Evolutionary conservation across 2,113 vertebrate genomes (phyloP), one percentile per base, ranked within the genome.

Genomic region (Cyanocitta stelleri): DNA sequence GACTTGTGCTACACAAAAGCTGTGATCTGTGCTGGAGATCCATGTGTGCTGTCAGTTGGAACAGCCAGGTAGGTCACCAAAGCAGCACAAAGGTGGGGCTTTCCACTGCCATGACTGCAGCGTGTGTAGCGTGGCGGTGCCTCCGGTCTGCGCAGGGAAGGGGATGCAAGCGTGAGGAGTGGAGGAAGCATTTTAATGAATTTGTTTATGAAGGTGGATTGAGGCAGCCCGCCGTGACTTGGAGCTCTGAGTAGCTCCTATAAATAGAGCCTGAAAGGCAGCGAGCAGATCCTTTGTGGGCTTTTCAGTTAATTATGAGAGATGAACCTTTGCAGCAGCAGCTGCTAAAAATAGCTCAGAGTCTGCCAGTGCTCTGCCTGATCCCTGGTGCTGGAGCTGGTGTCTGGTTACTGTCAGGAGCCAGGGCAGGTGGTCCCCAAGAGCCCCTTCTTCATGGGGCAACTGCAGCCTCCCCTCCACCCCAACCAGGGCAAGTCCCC

Each of bases 221-320:
- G 56, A 73, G 37, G 90, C 90, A 89, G 77, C 93, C 71, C n/a
- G 66, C 80, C 30, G 82, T 94, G 96, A 89, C 90, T 95, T 55
- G 93, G 66, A 93, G 89, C 85, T 88, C 59, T 56, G 63, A 89
- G 89, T 14, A 49, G 66, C 89, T 93, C 81, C 96, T 97, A 83
- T 97, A 97, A 98, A 97, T 96, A 97, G 92, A 80, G 67, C 49
- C 71, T 68, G 64, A 84, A 76, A 93, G 95, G 92, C 90, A 84
- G 81, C 1, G 3, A 66, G 89, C 69, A 32, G 71, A 92, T 96
- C 94, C 92, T 95, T 92, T 73, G 51, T 84, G 56, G 71, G 61
- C 52, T 92, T 96, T 97, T 97, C 85, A 94, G 73, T 97, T 98
- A 98, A 96, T 96, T 94, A 96, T 93, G 92, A 86, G 97, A 92